phyloP scores from a whole-genome alignment of 2,888 invertebrate species.

The Lycocerus yunnanus region DNA sequence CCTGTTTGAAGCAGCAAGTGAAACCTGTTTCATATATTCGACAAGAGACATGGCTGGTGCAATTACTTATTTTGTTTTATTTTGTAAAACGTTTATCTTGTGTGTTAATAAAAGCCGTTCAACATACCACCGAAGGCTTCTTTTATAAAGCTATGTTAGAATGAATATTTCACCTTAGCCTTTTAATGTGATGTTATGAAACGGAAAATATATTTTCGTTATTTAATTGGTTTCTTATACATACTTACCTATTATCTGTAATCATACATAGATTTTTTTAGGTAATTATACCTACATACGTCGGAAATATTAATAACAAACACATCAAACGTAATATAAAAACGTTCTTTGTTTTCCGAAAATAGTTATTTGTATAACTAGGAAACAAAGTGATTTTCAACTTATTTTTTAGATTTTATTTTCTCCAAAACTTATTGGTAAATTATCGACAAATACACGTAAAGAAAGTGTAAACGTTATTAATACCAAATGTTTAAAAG shows the following conservation, averaged over 20 bases:
- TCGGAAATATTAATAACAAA: too few relatives aligned
- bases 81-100: conserved; percentile 6
- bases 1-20: conserved; percentile 14
- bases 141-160: not conserved
- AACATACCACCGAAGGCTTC: not conserved
- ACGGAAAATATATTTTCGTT: not conserved
- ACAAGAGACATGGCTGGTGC: conserved; percentile 18
- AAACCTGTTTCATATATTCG: conserved; percentile 20
- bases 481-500: too few relatives aligned
- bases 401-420: too few relatives aligned
- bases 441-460: too few relatives aligned
- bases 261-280: not conserved
- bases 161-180: not conserved
- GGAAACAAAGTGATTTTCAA: too few relatives aligned
- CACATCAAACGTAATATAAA: too few relatives aligned
- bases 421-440: too few relatives aligned
- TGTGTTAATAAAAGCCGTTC: not conserved
- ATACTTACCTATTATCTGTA: too few relatives aligned
- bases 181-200: not conserved
- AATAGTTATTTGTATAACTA: too few relatives aligned
- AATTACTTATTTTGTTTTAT: conserved; percentile 17
- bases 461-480: too few relatives aligned
- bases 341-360: too few relatives aligned
- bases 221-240: not conserved
- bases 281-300: too few relatives aligned